These are phyloP conservation scores for Agapetus fuscipes DNA, from an alignment of 2,888 invertebrate species.

Conservation along the genomic window DNA sequence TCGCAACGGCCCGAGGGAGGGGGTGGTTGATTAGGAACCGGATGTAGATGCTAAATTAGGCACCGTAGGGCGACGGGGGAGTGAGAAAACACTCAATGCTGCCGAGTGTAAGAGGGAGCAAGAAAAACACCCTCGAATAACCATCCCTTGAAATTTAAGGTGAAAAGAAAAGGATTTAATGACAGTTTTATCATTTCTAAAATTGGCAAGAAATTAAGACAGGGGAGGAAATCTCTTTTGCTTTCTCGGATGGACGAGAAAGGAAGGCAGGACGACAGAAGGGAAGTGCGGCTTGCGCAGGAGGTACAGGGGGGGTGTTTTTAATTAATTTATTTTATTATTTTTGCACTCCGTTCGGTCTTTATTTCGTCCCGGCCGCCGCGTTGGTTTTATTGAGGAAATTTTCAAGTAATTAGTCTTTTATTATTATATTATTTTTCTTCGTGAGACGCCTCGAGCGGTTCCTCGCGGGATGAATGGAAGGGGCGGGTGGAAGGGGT, in stretches of 20 bases:
- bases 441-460: conserved; percentile 29
- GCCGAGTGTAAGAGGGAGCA: neutral
- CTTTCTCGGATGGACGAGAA: conserved; percentile 4
- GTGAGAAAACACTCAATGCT: neutral
- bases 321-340: conserved; percentile 50
- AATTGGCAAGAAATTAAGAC: conserved; percentile 21
- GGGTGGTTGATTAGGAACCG: conserved; percentile 20
- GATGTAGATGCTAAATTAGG: conserved; percentile 21
- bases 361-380: conserved; percentile 27
- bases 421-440: conserved; percentile 49
- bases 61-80: conserved; percentile 5
- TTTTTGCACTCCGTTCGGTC: conserved; percentile 29
- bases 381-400: conserved; percentile 44
- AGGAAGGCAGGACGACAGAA: neutral
- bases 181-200: conserved; percentile 22
- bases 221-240: conserved; percentile 8
- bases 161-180: conserved; percentile 22
- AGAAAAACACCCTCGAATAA: conserved; percentile 1
- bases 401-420: conserved; percentile 46
- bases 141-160: conserved; percentile 15
- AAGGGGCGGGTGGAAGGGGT: conserved; percentile 27
- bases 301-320: conserved; percentile 28
- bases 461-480: conserved; percentile 5
- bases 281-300: neutral
- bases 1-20: conserved; percentile 13